A percentile compares a stretch with the other conserved stretches of the same genome.
Conservation (phyloP, 35 echinoderm and acorn worm species). For the Amphiura filiformis region DNA sequence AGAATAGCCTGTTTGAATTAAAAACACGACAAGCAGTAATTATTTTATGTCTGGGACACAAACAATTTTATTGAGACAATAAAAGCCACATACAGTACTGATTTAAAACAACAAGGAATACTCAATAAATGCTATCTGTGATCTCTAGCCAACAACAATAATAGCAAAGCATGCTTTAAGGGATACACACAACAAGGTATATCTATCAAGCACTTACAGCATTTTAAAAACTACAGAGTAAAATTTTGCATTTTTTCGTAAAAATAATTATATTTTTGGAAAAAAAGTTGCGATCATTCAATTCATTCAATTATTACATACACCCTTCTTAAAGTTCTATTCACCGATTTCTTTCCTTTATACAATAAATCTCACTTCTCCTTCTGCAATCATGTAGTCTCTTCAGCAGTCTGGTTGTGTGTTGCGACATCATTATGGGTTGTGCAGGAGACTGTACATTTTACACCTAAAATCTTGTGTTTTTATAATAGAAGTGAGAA, state of each 20-base stretch:
- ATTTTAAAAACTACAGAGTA: not conserved
- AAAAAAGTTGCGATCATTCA: not conserved
- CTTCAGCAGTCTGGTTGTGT: too few relatives aligned
- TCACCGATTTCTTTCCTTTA: not conserved
- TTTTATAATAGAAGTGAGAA: too few relatives aligned
- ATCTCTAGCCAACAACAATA: not conserved
- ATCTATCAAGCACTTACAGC: not conserved
- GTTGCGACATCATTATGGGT: too few relatives aligned
- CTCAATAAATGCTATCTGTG: not conserved
- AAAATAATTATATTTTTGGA: not conserved
- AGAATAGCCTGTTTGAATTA: too few relatives aligned
- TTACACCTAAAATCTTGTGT: too few relatives aligned
- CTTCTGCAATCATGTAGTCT: too few relatives aligned
- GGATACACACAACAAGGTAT: not conserved
- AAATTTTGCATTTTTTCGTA: not conserved
- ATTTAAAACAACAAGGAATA: not conserved
- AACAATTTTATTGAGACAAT: not conserved
- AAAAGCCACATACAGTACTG: constrained; percentile 6
- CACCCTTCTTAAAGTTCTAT: not conserved
- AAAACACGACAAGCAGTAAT: too few relatives aligned
- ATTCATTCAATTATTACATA: too few relatives aligned
- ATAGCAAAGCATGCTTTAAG: not conserved
- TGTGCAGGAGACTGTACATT: too few relatives aligned
- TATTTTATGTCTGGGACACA: not conserved
- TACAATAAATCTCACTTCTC: constrained; percentile 1